phyloP scores from a whole-genome alignment of 2,888 invertebrate species.

The Habroteleia sp. region DNA sequence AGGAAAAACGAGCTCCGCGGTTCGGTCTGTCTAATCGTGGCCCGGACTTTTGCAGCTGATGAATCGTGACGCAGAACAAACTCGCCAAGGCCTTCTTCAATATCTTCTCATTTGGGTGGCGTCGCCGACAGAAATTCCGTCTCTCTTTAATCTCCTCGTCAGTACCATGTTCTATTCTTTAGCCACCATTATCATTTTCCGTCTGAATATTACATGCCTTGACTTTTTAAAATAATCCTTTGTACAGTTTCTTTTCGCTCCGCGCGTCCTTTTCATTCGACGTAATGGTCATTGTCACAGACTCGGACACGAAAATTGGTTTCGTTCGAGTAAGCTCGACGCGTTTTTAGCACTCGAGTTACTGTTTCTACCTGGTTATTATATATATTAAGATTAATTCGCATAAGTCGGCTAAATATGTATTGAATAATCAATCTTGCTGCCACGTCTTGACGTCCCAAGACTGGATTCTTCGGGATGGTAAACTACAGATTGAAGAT shows the following conservation, averaged over 20 bases:
- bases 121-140: constrained; percentile 26
- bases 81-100: constrained; percentile 22
- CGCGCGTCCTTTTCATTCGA: constrained; percentile 14
- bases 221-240: constrained; percentile 34
- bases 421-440: constrained; percentile 46
- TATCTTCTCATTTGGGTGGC: constrained; percentile 32
- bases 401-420: constrained; percentile 33
- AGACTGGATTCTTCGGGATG: constrained; percentile 38
- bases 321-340: constrained; percentile 1
- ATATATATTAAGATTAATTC: constrained; percentile 54
- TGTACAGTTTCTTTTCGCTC: constrained; percentile 18
- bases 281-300: constrained; percentile 20
- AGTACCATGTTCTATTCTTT: constrained; percentile 31
- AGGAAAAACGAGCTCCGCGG: constrained; percentile 67
- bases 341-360: neutral
- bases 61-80: constrained; percentile 46
- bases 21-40: constrained; percentile 35
- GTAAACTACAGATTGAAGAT: constrained; percentile 28
- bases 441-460: constrained; percentile 4
- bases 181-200: constrained; percentile 22
- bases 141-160: constrained; percentile 49
- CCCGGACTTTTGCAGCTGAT: constrained; percentile 27
- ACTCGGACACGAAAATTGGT: constrained; percentile 39
- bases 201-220: constrained; percentile 39
- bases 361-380: no score